Evolutionary conservation across 1,140 invertebrate species (phyloP), one percentile per base, ranked within the genome.

Genomic region (Heliconius hewitsoni): DNA sequence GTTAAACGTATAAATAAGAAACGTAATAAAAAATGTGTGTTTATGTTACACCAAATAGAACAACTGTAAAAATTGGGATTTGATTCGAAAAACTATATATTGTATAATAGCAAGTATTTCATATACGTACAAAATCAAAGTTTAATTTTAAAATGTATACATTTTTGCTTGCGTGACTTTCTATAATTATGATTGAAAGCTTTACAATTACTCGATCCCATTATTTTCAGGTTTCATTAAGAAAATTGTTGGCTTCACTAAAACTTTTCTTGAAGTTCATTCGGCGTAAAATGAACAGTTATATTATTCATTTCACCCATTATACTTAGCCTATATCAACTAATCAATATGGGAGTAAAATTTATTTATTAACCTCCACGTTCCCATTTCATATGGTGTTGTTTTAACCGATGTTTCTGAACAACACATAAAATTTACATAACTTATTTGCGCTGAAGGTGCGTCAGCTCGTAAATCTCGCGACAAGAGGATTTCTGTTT

Each of bases 401-500:
- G 27, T 50, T 30, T 76, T 71, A 80, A 80, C 73, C 66, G 42
- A 46, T 79, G 66, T 74, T 75, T 73, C 30, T 30, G 46, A 73
- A 80, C 46, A 80, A 42, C 71, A 90, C 90, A 87, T 90, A 92
- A 91, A 91, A 93, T 94, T 93, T 93, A 90, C 91, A 93, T 92
- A 92, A 90, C 86, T 91, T 90, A 89, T 89, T 90, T 87, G 87
- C 80, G 83, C 85, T 76, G 87, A 85, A 93, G 90, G 90, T 93
- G 90, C 90, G 89, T 91, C 87, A 85, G 85, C 89, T 92, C 93
- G 91, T 94, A 94, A 93, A 94, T 93, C 93, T 93, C 86, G 86
- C 91, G 90, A 93, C 92, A 88, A 93, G 93, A 87, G 92, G 92
- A 93, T 93, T 92, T 92, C 89, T 94, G 91, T 93, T 94, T 90